These are phyloP conservation scores for Peromyscus melanophrys DNA, from an alignment of 2,797 vertebrate genomes.

Conservation along the genomic window DNA sequence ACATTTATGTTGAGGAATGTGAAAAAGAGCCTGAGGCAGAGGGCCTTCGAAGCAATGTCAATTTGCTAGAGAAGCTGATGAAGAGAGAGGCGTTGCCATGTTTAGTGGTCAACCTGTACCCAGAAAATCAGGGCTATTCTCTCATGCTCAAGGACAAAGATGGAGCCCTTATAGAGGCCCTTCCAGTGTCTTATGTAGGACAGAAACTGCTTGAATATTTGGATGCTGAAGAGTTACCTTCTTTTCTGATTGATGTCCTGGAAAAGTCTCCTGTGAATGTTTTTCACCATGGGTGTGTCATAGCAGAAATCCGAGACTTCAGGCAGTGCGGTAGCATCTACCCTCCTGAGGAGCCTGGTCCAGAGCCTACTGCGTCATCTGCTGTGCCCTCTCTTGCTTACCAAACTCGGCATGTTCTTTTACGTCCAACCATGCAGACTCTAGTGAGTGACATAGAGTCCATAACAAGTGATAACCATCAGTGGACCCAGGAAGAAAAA, in stretches of 20 bases:
- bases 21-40: slow-evolving; percentile 95
- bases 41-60: slow-evolving; percentile 97
- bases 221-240: slow-evolving; percentile 96
- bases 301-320: slow-evolving; percentile 97
- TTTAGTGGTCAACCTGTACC: slow-evolving; percentile 93
- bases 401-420: slow-evolving; percentile 95
- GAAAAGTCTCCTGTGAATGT: slow-evolving; percentile 97
- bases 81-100: slow-evolving; percentile 90
- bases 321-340: slow-evolving; percentile 91
- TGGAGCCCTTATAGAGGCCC: slow-evolving; percentile 95
- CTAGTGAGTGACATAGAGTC: slow-evolving; percentile 95
- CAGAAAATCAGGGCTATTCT: slow-evolving; percentile 96
- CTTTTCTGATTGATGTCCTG: slow-evolving; percentile 95
- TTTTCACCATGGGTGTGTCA: slow-evolving; percentile 97
- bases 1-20: slow-evolving; percentile 97
- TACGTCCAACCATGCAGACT: slow-evolving; percentile 96
- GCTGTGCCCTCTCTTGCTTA: slow-evolving; percentile 87
- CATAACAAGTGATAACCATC: slow-evolving; percentile 95
- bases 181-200: slow-evolving; percentile 95
- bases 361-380: slow-evolving; percentile 87
- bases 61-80: slow-evolving; percentile 97
- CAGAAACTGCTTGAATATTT: slow-evolving; percentile 95
- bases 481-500: slow-evolving; percentile 98
- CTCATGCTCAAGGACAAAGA: slow-evolving; percentile 97
- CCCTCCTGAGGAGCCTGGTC: not conserved